A percentile compares a stretch with the other conserved stretches of the same genome.
These are phyloP conservation scores for Antennarius maculatus DNA, from an alignment of 2,797 vertebrate species.

Conservation along the genomic window DNA sequence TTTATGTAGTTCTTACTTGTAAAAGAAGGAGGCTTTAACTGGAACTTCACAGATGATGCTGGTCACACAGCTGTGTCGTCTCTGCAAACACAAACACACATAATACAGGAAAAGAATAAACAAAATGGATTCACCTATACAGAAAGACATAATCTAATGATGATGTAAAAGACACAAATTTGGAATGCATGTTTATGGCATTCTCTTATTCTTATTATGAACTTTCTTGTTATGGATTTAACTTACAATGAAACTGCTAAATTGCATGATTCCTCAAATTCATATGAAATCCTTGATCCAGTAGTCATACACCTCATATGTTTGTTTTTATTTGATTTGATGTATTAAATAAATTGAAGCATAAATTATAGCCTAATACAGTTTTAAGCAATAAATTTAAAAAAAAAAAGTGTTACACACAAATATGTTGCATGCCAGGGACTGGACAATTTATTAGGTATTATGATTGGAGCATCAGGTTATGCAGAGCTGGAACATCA, in stretches of 20 bases:
- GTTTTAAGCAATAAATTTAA: neutral
- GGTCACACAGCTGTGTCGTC: constrained; percentile 14
- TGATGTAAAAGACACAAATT: neutral
- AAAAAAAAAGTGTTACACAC: neutral
- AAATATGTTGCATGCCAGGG: constrained; percentile 12
- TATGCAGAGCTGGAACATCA: constrained; percentile 55
- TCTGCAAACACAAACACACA: constrained; percentile 30
- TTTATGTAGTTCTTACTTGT: constrained; percentile 45
- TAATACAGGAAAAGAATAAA: constrained; percentile 6
- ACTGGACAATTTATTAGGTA: constrained; percentile 34
- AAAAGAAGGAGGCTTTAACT: neutral
- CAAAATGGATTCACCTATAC: neutral
- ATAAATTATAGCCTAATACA: constrained; percentile 17
- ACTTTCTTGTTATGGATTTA: neutral
- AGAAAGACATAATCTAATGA: neutral
- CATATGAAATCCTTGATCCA: constrained; percentile 1
- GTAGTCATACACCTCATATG: neutral
- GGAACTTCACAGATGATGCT: constrained; percentile 10
- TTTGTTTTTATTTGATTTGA: constrained; percentile 10
- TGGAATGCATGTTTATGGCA: neutral
- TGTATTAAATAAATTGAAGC: constrained; percentile 14
- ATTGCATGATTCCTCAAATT: constrained; percentile 10
- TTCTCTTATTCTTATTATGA: too few relatives aligned
- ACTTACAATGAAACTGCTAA: neutral
- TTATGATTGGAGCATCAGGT: constrained; percentile 36